Base-by-base conservation (phyloP, 2,797 vertebrate species). In the Smutsia gigantea region DNA sequence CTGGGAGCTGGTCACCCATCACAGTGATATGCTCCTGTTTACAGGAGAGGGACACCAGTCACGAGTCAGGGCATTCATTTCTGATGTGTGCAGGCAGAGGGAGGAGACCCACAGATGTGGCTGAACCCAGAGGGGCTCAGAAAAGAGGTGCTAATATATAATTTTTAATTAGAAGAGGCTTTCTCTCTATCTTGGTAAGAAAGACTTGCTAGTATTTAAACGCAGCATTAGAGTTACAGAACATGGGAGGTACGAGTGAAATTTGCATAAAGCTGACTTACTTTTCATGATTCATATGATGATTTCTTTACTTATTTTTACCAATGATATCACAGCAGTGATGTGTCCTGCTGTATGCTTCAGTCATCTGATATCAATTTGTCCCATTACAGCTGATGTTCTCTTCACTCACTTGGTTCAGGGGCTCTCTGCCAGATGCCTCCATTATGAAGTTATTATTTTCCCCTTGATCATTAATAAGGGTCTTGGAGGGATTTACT, bases 81-180 rank as follows among this genome's bases (percentile, higher is more conserved):
- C 75, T 77, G 90, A 92, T 82, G 96, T 90, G 78, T n/a, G 46
- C 53, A 82, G 90, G 74, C 95, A 59, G 69, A 94, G 75, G n/a
- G 61, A 83, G 29, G 84, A 83, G 90, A n/a, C 63, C 15, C 17
- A 19, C 11, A 34, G 39, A 82, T n/a, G 77, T 46, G 69, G 66
- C 71, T 91, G 91, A 42, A 94, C 85, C 79, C 78, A 57, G 46
- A 74, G 59, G 37, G 63, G 69, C 34, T 25, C 31, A 55, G 59
- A 79, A 69, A 82, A 84, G 79, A 19, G 4, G 13, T 14, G 4
- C 37, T 15, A 29, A 11, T 11, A 12, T 7, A 23, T 13, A 53
- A 74, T 17, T 31, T 31, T 49, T 74, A 6, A 53, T 21, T 75
- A 23, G 31, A 23, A 14, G 49, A 53, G 49, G 12, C 74, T 53